phyloP scores from a whole-genome alignment of 2,113 vertebrate genomes.

The Pavo muticus region DNA sequence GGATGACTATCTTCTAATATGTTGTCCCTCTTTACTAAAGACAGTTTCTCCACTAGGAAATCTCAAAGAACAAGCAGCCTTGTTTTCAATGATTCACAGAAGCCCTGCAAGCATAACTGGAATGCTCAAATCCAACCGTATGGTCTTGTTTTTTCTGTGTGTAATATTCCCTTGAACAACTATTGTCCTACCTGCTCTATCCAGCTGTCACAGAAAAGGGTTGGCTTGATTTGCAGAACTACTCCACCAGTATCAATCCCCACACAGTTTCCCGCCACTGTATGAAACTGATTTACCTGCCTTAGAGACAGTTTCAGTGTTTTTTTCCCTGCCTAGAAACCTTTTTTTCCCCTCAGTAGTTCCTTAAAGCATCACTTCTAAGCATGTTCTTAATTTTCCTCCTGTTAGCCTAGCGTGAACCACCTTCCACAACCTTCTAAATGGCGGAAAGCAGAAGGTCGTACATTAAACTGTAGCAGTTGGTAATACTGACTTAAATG shows the following conservation, averaged over 20 bases:
- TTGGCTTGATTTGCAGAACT: conserved; percentile 5
- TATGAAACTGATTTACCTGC: not conserved
- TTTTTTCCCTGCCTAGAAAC: not conserved
- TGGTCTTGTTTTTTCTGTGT: not conserved
- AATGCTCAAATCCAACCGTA: not conserved
- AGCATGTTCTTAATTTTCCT: conserved; percentile 6
- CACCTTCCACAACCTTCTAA: not conserved
- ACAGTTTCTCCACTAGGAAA: conserved; percentile 29
- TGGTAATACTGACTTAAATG: not conserved
- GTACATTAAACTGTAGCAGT: not conserved
- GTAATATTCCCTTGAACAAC: not conserved
- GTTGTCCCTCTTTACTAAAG: conserved; percentile 4
- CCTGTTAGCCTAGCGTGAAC: not conserved
- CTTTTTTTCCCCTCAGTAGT: not conserved
- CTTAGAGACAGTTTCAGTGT: not conserved
- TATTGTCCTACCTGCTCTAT: conserved; percentile 1
- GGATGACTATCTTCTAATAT: not conserved
- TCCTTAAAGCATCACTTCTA: not conserved
- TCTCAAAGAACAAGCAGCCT: conserved; percentile 39
- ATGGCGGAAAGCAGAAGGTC: conserved; percentile 1
- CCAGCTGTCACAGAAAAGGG: conserved; percentile 51
- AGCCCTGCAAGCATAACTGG: not conserved
- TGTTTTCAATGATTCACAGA: conserved; percentile 37
- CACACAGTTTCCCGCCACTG: not conserved
- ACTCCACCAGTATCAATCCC: not conserved